Percentiles rank a stretch among this genome's conserved stretches.
These are phyloP conservation scores for Calliphora vomitoria DNA, from an alignment of 2,888 invertebrate genomes.

Conservation along the genomic window DNA sequence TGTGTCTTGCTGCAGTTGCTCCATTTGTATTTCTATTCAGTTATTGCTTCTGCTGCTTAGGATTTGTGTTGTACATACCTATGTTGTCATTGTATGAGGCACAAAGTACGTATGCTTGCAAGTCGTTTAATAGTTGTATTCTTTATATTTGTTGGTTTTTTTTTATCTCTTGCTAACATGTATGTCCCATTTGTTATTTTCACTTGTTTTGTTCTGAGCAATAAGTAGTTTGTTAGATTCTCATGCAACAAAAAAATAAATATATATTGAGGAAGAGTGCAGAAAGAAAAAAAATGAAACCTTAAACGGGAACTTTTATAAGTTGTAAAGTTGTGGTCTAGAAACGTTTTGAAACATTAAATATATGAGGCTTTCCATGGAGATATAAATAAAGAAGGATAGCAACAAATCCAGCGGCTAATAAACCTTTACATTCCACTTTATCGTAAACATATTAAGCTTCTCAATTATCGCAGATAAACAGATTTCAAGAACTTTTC, in stretches of 20 bases:
- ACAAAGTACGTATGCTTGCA: slow-evolving; percentile 32
- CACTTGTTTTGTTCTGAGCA: slow-evolving; percentile 64
- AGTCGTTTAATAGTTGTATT: slow-evolving; percentile 53
- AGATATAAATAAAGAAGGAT: not conserved
- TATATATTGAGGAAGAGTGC: not conserved
- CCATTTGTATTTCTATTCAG: slow-evolving; percentile 66
- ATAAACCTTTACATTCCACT: no score
- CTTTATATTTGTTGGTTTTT: slow-evolving; percentile 21
- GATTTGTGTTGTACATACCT: slow-evolving; percentile 13
- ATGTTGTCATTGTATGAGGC: slow-evolving; percentile 30
- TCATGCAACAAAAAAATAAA: slow-evolving; percentile 13
- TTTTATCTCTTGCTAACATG: slow-evolving; percentile 51
- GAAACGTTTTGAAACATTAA: slow-evolving; percentile 13
- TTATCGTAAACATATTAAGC: no score
- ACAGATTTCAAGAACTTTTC: no score
- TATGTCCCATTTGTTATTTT: slow-evolving; percentile 70
- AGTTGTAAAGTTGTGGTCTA: slow-evolving; percentile 23
- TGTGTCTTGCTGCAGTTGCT: slow-evolving; percentile 58
- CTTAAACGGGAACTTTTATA: slow-evolving; percentile 56
- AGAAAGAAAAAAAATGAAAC: slow-evolving; percentile 22
- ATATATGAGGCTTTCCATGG: slow-evolving; percentile 33
- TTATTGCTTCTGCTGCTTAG: slow-evolving; percentile 56
- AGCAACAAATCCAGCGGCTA: no score
- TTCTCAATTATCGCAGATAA: no score
- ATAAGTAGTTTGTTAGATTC: slow-evolving; percentile 69